phyloP scores from a whole-genome alignment of 1,140 invertebrate species.

The Brachionus manjavacas region DNA sequence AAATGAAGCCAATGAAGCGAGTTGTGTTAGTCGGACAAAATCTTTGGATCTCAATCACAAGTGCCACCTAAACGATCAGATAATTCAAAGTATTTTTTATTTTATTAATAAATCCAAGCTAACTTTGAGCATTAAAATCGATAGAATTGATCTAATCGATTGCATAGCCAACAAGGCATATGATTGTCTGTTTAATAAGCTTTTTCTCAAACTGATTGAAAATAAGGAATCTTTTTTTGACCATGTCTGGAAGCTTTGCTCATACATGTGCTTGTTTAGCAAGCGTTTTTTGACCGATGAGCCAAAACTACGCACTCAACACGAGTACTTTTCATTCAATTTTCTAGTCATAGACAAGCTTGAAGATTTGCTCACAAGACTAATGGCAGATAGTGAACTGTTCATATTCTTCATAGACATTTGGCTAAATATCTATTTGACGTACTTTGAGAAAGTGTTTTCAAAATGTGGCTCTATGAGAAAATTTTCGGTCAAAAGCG shows the following conservation, averaged over 20 bases:
- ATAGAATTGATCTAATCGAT: slow-evolving; percentile 12
- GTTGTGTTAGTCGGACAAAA: not conserved
- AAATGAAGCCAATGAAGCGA: not conserved
- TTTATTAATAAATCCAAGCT: not conserved
- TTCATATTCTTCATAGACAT: slow-evolving; percentile 2
- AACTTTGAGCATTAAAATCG: not conserved
- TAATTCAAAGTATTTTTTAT: slow-evolving; percentile 15
- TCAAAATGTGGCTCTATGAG: not conserved
- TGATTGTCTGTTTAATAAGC: not conserved
- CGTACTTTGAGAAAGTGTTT: not conserved
- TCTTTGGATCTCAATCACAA: not conserved
- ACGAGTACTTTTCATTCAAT: slow-evolving; percentile 34
- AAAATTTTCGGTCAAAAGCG: not conserved
- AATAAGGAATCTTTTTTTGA: not conserved
- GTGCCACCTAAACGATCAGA: not conserved
- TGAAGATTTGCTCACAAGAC: not conserved
- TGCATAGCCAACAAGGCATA: not conserved
- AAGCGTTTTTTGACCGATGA: slow-evolving; percentile 12
- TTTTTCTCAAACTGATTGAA: not conserved
- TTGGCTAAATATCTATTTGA: not conserved
- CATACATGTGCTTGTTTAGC: not conserved
- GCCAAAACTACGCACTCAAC: not conserved
- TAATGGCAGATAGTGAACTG: not conserved
- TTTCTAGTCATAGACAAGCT: slow-evolving; percentile 8
- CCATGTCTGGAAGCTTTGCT: slow-evolving; percentile 7